Evolutionary conservation across 2,797 vertebrate species (phyloP).

Genomic region (Coendou prehensilis): DNA sequence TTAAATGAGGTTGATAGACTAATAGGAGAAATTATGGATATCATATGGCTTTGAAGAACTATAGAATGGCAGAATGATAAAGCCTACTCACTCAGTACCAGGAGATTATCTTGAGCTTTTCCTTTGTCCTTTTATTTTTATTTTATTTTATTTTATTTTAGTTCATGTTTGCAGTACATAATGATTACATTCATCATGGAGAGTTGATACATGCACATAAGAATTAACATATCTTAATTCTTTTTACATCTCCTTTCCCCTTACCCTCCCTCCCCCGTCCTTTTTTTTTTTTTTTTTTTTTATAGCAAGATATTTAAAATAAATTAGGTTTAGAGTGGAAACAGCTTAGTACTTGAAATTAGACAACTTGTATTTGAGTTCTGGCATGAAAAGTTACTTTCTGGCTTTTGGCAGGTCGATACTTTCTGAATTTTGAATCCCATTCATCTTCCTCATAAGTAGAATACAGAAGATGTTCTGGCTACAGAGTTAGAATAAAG

Average conservation of each 20-base stretch:
- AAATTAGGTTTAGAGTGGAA: not conserved
- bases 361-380: constrained; percentile 3
- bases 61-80: not conserved
- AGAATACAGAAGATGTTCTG: not conserved
- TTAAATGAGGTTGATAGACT: not conserved
- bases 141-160: not conserved
- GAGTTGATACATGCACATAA: not conserved
- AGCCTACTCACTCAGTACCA: not conserved
- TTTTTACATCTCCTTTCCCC: not conserved
- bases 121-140: no score
- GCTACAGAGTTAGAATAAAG: not conserved
- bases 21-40: not conserved
- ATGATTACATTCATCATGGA: not conserved
- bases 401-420: not conserved
- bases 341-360: not conserved
- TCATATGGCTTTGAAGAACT: not conserved
- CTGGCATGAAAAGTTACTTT: not conserved
- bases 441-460: not conserved
- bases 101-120: not conserved
- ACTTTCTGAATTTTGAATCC: not conserved
- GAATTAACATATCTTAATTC: not conserved
- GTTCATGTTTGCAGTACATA: no score
- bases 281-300: not conserved
- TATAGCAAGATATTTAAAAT: not conserved
- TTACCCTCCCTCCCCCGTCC: not conserved